Percentiles rank a stretch among this genome's conserved stretches.
phyloP scores from a whole-genome alignment of 2,797 vertebrate species.

The Phalanger gymnotis region DNA sequence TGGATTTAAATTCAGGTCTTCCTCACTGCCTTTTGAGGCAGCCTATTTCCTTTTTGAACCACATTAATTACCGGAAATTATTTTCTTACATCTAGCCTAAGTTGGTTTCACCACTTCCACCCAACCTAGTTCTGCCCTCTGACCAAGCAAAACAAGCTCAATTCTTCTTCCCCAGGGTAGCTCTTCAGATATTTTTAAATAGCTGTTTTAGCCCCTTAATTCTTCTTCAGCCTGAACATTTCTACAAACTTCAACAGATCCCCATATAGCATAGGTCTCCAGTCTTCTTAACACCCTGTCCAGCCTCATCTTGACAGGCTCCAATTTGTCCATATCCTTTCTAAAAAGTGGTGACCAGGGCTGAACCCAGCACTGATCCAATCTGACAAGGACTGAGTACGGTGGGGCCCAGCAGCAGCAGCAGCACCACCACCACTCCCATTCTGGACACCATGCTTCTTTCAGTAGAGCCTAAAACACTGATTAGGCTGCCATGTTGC shows the following conservation, averaged over 20 bases:
- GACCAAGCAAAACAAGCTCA: neutral
- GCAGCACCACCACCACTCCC: too few relatives aligned
- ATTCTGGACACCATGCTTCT: neutral
- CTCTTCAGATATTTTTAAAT: too few relatives aligned
- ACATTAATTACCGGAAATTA: neutral
- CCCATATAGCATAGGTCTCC: neutral
- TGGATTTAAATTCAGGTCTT: neutral
- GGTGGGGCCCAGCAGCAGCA: too few relatives aligned
- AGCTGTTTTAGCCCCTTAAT: too few relatives aligned
- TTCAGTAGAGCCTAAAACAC: neutral
- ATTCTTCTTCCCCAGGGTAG: neutral
- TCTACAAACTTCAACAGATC: too few relatives aligned
- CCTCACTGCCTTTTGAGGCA: neutral
- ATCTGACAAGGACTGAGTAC: neutral
- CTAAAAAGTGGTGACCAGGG: neutral
- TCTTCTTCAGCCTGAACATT: too few relatives aligned
- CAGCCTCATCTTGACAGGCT: neutral
- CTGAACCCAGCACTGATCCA: neutral
- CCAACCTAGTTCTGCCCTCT: neutral
- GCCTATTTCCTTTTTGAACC: neutral
- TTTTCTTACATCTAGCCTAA: neutral
- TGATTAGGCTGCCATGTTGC: neutral
- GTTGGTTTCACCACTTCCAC: neutral
- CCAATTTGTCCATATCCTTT: neutral
- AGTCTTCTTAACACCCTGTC: too few relatives aligned